A percentile compares a stretch with the other conserved stretches of the same genome.
Evolutionary conservation across 2,797 vertebrate species (phyloP).

Genomic region (Rhabdophis nuchalis): DNA sequence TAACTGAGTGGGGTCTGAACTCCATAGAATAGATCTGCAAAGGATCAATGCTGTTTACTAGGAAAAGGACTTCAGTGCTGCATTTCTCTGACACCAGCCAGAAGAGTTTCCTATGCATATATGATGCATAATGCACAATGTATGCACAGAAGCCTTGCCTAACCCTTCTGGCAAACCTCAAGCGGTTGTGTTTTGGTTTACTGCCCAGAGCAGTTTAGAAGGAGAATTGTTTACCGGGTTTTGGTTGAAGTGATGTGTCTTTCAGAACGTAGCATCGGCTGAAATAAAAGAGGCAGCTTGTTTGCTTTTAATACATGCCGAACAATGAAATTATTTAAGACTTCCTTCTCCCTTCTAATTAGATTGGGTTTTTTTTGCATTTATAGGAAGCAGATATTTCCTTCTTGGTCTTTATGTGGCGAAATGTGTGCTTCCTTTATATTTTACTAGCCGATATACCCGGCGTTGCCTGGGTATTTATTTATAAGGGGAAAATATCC

Average conservation of each 20-base stretch:
- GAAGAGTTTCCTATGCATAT: not conserved
- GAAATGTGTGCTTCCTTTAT: not conserved
- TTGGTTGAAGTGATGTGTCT: not conserved
- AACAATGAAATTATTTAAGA: not conserved
- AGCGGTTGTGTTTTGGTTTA: not conserved
- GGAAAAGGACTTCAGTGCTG: not conserved
- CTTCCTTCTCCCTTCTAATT: not conserved
- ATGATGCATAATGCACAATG: not conserved
- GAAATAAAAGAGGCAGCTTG: not conserved
- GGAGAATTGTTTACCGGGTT: not conserved
- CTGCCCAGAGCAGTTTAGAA: not conserved
- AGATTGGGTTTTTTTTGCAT: not conserved
- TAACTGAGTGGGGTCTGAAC: not conserved
- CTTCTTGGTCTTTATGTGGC: not conserved
- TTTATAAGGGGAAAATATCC: too few relatives aligned
- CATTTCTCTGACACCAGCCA: not conserved
- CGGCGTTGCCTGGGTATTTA: too few relatives aligned
- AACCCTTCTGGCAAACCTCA: not conserved
- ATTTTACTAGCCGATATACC: not conserved
- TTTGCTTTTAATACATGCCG: not conserved
- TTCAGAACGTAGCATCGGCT: not conserved
- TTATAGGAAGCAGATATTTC: not conserved
- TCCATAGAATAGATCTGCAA: not conserved
- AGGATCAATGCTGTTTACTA: not conserved
- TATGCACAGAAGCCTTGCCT: not conserved